Evolutionary conservation across 1,140 invertebrate genomes (phyloP), one percentile per base, ranked within the genome.

Genomic region (Pseudomyrmex gracilis): DNA sequence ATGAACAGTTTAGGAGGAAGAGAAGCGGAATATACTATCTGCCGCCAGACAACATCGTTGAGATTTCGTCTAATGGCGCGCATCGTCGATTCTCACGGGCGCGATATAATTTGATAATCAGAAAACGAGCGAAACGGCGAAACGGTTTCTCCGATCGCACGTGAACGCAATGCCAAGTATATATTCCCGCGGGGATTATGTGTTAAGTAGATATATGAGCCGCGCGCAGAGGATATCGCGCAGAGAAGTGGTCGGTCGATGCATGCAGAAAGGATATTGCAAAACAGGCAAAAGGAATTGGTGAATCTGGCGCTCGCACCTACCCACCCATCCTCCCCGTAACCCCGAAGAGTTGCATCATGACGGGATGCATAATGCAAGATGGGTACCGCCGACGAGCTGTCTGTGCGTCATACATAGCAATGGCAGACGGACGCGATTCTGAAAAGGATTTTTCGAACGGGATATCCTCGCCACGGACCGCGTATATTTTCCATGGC

Each of bases 281-380:
- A 88, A 88, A 88, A 87, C 86, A 84, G 78, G 84, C 61, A 88
- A 89, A 88, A 89, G 84, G 63, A 89, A 89, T 88, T 84, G 68
- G 51, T 74, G 87, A 89, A 89, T 88, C 87, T 88, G 73, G 73
- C 84, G 63, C 67, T 86, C 43, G 58, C 76, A 76, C 82, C 63
- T 10, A 43, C 20, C 4, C 49, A 1, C 12, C 47, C 63, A 51
- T n/a, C 22, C 64, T 24, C 45, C 43, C 20, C 3, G 34, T 34
- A 60, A 63, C 78, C 76, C 86, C 61, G 64, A 70, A 86, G 80
- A 82, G 71, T 89, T 80, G 84, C 88, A 86, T 90, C 86, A 89
- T 87, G 74, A 89, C 87, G 73, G 73, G 74, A 89, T 89, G 87
- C 87, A 89, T 89, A 88, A 89, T 89, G 87, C 87, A 89, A 86